Evolutionary conservation across 2,888 invertebrate genomes (phyloP).

Genomic region (Nemoura dubitans): DNA sequence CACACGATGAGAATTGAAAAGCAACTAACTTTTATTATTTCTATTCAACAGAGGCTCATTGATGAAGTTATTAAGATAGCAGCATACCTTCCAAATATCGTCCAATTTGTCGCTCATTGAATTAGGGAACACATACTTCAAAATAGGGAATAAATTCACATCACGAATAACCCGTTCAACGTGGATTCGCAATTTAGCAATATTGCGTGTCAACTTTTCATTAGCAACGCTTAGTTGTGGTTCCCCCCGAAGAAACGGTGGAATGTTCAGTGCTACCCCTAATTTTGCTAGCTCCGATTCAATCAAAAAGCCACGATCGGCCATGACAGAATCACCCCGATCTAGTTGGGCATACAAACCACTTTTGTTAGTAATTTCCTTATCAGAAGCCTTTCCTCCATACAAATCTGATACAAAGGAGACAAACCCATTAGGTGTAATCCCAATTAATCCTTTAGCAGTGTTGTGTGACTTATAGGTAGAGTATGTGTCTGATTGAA

Average conservation of each 20-base stretch:
- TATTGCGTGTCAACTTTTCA: conserved; percentile 45
- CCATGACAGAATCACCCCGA: conserved; percentile 51
- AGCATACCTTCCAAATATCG: conserved; percentile 42
- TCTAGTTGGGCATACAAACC: conserved; percentile 48
- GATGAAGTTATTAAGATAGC: conserved; percentile 26
- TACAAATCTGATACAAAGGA: conserved; percentile 50
- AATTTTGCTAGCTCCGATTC: no score
- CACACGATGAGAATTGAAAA: no score
- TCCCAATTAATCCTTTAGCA: conserved; percentile 52
- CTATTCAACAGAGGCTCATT: conserved; percentile 17
- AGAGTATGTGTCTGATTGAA: conserved; percentile 42
- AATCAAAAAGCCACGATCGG: conserved; percentile 52
- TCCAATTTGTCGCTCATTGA: conserved; percentile 38
- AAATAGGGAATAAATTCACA: conserved; percentile 50
- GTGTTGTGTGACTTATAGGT: no score
- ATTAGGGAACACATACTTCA: conserved; percentile 30
- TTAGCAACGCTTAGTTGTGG: neutral
- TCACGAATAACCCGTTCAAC: conserved; percentile 49
- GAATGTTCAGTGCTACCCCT: no score
- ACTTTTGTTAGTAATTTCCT: conserved; percentile 47
- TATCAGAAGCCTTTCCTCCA: conserved; percentile 51
- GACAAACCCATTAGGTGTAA: conserved; percentile 51
- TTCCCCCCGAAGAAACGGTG: conserved; percentile 45
- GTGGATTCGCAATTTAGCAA: conserved; percentile 51
- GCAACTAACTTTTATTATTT: no score